Base-by-base conservation (phyloP, 2,797 vertebrate genomes). In the Cyclura pinguis region DNA sequence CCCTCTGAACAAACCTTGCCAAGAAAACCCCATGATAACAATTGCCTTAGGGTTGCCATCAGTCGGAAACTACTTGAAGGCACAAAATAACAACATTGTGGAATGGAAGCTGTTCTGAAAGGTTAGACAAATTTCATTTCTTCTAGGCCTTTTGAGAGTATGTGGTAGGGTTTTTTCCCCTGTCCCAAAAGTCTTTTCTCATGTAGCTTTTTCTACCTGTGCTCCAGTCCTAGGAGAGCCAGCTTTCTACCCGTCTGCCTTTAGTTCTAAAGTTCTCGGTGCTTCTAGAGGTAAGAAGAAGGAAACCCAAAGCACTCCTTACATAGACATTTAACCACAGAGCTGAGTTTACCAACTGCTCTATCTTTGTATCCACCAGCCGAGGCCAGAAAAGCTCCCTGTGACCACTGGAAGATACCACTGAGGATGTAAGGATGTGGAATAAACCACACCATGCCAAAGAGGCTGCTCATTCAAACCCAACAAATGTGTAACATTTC, bases 261-360 rank as follows among this genome's bases (percentile, higher is more conserved):
- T 84, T 77, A 38, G 35, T 67, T 78, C 47, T 78, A 29, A 84
- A 47, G 52, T 24, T 47, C 55, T 38, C 35, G 76, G 78, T 80
- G 42, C 35, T 87, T 32, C 38, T 47, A 77, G 9, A 12, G 10
- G n/a, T 14, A 9, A 27, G 42, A 16, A 24, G 42, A 80, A 59
- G 22, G 6, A 72, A 80, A 78, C 42, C 27, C 14, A 24, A 35
- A 32, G 18, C 3, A 7, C 10, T 76, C 42, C 27, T 83, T 67
- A 77, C 80, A 42, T 16, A 57, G 18, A 69, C 77, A n/a, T 76
- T 90, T 90, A 87, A 77, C 32, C 80, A 83, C 85, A 84, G 47
- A 22, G 4, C 47, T 69, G 22, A 52, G 72, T 35, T 78, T n/a
- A 35, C n/a, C 38, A 35, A 29, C 4, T 42, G 27, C 27, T 38